Evolutionary conservation across 1,140 invertebrate species (phyloP).

Genomic region (Drosophila pallidifrons): DNA sequence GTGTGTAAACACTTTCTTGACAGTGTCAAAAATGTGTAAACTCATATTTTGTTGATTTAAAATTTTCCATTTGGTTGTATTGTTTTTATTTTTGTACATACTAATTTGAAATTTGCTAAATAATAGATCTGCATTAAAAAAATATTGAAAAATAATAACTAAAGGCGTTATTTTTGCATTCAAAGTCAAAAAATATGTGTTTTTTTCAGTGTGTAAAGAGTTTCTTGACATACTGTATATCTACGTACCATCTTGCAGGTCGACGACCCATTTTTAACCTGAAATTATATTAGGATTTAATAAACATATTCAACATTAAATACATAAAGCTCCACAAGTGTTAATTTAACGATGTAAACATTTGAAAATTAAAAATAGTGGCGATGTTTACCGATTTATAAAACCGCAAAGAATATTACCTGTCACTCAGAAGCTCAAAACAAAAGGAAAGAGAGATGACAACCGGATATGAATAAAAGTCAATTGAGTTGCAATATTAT

Average conservation of each 20-base stretch:
- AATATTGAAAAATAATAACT: no score
- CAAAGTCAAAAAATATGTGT: no score
- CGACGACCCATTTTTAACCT: slow-evolving; percentile 89
- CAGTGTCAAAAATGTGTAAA: no score
- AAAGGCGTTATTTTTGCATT: no score
- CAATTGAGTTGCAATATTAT: not conserved
- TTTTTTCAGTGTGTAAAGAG: no score
- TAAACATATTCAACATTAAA: not conserved
- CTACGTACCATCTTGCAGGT: slow-evolving; percentile 90
- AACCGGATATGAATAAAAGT: slow-evolving; percentile 1
- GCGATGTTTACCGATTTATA: slow-evolving; percentile 4
- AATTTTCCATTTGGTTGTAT: no score
- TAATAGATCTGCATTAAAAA: no score
- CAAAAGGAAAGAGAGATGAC: slow-evolving; percentile 8
- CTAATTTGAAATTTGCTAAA: no score
- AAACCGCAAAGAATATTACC: not conserved
- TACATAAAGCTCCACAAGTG: not conserved
- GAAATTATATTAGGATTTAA: not conserved
- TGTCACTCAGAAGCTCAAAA: slow-evolving; percentile 15
- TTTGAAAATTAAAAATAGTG: not conserved
- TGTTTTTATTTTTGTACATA: no score
- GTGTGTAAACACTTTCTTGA: no score
- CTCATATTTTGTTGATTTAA: no score
- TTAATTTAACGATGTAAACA: not conserved
- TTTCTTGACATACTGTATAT: no score